Evolutionary conservation across 2,797 vertebrate species (phyloP), one percentile per base, ranked within the genome.

Genomic region (Melanotaenia parkinsoni): DNA sequence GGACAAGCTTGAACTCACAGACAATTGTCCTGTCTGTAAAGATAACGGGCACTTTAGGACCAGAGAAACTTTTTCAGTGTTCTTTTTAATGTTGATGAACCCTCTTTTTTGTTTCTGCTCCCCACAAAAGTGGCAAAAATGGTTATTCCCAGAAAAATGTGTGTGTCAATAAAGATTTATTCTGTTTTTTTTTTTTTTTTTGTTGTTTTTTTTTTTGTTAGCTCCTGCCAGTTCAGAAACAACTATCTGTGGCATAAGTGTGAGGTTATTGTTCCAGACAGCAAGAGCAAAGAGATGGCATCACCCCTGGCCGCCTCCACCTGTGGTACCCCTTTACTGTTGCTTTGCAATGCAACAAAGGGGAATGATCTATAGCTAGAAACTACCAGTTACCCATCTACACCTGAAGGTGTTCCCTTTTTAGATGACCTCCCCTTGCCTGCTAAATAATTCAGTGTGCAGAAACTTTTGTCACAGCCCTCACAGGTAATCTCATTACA

Each of bases 1-100:
- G 63, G 28, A 53, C 50, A 16, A 22, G n/a, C 43, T 64, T 81
- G 32, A 62, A 70, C 35, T 76, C 47, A 38, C 24, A 66, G 47
- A 74, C 40, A 81, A 63, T 1, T 0, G 20, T 64, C 10, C 58
- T 35, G 26, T 47, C 45, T 63, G n/a, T 24, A 35, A 22, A 64
- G 22, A 68, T 33, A 20, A 33, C n/a, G 3, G 43, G 43, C 4
- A 18, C 18, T 45, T 45, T 18, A 16, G 43, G 6, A n/a, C 18
- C 45, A 47, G 6, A 47, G 43, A 47, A 47, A 47, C 45, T 11
- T 50, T 10, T 20, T 50, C 20, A 50, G 8, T 50, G 47, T 45
- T 45, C 14, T 45, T 45, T 1, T 45, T 1, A 20, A 6, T 45
- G 18, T n/a, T 50, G 47, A 50, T 50, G 3, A 10, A 10, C 9